Conservation (phyloP, 1,140 invertebrate genomes). For the Heliconius eleuchia region DNA sequence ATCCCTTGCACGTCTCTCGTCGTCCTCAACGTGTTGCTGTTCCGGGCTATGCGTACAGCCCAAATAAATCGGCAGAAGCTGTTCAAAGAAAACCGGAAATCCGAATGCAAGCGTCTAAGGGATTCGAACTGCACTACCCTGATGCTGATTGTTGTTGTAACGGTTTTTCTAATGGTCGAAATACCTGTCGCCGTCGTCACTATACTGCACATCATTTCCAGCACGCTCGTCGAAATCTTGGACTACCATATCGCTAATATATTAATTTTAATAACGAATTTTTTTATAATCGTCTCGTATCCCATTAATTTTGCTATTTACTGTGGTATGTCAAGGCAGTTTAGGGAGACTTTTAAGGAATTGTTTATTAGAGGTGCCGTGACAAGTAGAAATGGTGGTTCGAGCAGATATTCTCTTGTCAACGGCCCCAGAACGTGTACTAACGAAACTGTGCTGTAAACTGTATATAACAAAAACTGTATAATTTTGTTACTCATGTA, state of each 20-base stretch:
- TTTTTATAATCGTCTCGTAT: conserved; percentile 95
- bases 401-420: conserved; percentile 88
- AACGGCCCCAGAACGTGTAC: conserved; percentile 91
- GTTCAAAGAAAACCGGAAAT: conserved; percentile 92
- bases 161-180: conserved; percentile 94
- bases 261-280: conserved; percentile 93
- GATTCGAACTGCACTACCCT: conserved; percentile 96
- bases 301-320: conserved; percentile 98
- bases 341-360: conserved; percentile 95
- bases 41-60: conserved; percentile 91
- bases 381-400: conserved; percentile 84
- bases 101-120: conserved; percentile 90
- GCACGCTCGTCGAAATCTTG: conserved; percentile 86
- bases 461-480: conserved; percentile 33
- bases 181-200: conserved; percentile 95
- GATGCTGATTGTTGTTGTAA: conserved; percentile 97
- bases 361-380: conserved; percentile 87
- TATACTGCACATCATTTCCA: conserved; percentile 91
- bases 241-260: conserved; percentile 91
- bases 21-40: conserved; percentile 93
- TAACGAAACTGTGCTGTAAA: conserved; percentile 91
- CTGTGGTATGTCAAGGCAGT: conserved; percentile 96
- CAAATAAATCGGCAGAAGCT: conserved; percentile 90
- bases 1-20: conserved; percentile 94
- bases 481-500: conserved; percentile 40